phyloP scores from a whole-genome alignment of 2,888 invertebrate species.

The Noctua fimbriata region DNA sequence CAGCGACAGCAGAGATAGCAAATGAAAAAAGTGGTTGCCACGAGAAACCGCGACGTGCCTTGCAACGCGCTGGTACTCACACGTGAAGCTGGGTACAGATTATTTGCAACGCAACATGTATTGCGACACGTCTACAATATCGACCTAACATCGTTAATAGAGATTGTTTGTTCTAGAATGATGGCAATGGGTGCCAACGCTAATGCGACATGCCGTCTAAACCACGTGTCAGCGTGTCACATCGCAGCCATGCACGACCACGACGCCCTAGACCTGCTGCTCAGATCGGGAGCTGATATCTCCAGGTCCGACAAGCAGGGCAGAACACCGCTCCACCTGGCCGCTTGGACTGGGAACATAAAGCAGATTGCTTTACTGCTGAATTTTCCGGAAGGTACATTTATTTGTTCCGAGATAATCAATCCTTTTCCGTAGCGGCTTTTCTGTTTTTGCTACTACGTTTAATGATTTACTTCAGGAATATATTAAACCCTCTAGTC shows the following conservation, averaged over 20 bases:
- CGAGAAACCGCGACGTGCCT: not conserved
- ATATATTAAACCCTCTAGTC: too few relatives aligned
- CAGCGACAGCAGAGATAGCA: not conserved
- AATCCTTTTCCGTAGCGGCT: not conserved
- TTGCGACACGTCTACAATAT: not conserved
- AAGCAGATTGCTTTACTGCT: slow-evolving; percentile 72
- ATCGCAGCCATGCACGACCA: slow-evolving; percentile 76
- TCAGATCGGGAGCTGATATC: slow-evolving; percentile 73
- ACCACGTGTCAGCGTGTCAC: slow-evolving; percentile 72
- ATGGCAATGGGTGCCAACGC: slow-evolving; percentile 63
- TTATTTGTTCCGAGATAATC: not conserved
- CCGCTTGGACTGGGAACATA: slow-evolving; percentile 77
- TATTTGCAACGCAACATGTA: not conserved
- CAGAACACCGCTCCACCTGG: slow-evolving; percentile 80
- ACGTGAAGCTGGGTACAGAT: not conserved
- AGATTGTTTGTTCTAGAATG: slow-evolving; percentile 27
- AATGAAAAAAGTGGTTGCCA: not conserved
- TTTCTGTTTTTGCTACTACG: not conserved
- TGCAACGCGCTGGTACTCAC: not conserved
- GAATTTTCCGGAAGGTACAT: slow-evolving; percentile 67
- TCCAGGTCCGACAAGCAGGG: slow-evolving; percentile 76
- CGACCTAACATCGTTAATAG: not conserved
- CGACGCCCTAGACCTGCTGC: slow-evolving; percentile 73
- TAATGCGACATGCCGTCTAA: slow-evolving; percentile 67
- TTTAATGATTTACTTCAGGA: not conserved